Percentiles rank a stretch among this genome's conserved stretches.
Conservation (phyloP, 2,797 vertebrate genomes). For the Hyperoplus immaculatus region DNA sequence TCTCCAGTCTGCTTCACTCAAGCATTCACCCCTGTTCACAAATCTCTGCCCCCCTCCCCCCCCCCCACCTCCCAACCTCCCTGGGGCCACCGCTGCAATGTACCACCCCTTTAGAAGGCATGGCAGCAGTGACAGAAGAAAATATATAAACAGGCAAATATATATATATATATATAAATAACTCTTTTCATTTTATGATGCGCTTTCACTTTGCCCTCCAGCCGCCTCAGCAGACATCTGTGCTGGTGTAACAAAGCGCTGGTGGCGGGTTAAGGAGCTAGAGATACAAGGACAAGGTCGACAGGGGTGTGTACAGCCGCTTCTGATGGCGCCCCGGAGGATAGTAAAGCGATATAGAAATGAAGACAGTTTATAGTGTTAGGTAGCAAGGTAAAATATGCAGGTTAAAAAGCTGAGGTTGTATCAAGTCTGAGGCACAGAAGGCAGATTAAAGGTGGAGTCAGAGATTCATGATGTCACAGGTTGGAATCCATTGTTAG, state of each 20-base stretch:
- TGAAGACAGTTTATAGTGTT: neutral
- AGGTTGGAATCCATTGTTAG: conserved; percentile 35
- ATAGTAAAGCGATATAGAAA: conserved; percentile 37
- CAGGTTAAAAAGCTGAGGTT: no score
- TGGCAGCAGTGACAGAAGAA: conserved; percentile 38
- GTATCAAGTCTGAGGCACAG: neutral
- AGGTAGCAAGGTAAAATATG: neutral
- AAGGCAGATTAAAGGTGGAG: neutral
- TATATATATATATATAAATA: conserved; percentile 48
- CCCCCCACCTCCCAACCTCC: neutral
- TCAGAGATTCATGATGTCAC: neutral
- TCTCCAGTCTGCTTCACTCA: conserved; percentile 39
- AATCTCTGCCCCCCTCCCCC: conserved; percentile 23
- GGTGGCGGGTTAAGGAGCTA: conserved; percentile 43
- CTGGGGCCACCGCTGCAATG: conserved; percentile 31
- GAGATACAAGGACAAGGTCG: conserved; percentile 61
- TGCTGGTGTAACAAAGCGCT: conserved; percentile 61
- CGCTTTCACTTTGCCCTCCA: conserved; percentile 43
- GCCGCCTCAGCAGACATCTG: conserved; percentile 65
- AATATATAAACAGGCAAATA: conserved; percentile 57
- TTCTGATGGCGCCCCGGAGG: conserved; percentile 26
- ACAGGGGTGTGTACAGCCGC: conserved; percentile 38
- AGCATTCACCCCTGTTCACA: conserved; percentile 42
- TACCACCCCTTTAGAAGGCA: conserved; percentile 39
- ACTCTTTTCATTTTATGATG: conserved; percentile 43